Conservation (phyloP, 92 coral and sea anemone species). For the Isaurus tuberculatus region DNA sequence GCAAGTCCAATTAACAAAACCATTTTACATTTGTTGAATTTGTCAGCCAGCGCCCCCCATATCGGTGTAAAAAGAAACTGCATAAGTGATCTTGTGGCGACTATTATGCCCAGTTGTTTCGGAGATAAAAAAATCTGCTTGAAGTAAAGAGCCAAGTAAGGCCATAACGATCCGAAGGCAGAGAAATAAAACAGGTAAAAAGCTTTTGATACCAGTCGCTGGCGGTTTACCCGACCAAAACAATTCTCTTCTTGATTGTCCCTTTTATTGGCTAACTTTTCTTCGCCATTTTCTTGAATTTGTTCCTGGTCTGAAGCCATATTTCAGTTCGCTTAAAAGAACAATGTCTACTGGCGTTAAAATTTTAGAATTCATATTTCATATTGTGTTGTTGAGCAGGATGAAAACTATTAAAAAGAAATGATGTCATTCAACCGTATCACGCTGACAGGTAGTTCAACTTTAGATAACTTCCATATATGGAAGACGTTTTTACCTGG, state of each 20-base stretch:
- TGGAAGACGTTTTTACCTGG: conserved; percentile 9
- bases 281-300: neutral
- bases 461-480: conserved; percentile 9
- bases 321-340: conserved; percentile 4
- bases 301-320: conserved; percentile 14
- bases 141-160: conserved; percentile 93
- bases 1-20: conserved; percentile 83
- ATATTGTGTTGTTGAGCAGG: conserved; percentile 4
- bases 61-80: conserved; percentile 96
- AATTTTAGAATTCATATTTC: conserved; percentile 13
- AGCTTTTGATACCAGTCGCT: conserved; percentile 95
- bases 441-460: conserved; percentile 23
- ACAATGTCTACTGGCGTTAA: neutral
- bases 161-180: conserved; percentile 96
- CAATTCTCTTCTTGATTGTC: conserved; percentile 45
- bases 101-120: conserved; percentile 95
- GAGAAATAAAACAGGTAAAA: conserved; percentile 97
- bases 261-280: neutral
- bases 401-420: conserved; percentile 11
- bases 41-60: conserved; percentile 95
- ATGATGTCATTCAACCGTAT: conserved; percentile 50
- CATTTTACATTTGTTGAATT: conserved; percentile 86
- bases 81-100: conserved; percentile 85
- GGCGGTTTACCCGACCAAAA: conserved; percentile 77
- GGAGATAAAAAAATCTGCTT: conserved; percentile 97